Evolutionary conservation across 2,113 vertebrate species (phyloP).

Genomic region (Cettia cetti): DNA sequence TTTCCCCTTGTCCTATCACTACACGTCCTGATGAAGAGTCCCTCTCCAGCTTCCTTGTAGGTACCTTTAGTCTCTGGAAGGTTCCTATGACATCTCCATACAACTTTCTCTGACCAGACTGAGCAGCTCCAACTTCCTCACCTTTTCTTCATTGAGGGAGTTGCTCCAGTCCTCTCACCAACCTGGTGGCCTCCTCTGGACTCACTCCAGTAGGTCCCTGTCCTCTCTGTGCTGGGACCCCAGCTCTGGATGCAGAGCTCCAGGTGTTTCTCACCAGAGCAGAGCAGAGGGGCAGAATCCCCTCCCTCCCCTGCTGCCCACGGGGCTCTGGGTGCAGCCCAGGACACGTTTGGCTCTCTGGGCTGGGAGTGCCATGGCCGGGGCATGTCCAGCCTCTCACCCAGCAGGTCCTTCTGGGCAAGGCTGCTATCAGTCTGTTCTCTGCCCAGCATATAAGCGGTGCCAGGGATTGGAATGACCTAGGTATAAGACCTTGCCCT

Average conservation of each 20-base stretch:
- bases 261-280: neutral
- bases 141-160: neutral
- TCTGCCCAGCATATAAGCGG: neutral
- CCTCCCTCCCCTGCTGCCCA: neutral
- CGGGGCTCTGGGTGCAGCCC: neutral
- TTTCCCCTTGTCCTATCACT: neutral
- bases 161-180: neutral
- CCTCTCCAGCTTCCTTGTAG: neutral
- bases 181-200: neutral
- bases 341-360: neutral
- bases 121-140: neutral
- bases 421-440: accelerated
- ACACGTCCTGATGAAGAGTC: neutral
- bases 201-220: accelerated
- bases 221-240: neutral
- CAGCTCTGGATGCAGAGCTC: neutral
- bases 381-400: neutral
- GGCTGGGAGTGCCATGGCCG: neutral
- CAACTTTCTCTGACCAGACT: neutral
- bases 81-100: neutral
- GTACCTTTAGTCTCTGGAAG: neutral
- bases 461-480: neutral
- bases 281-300: neutral
- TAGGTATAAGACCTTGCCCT: neutral
- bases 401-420: neutral